Evolutionary conservation across 2,888 invertebrate species (phyloP).

Genomic region (Apeira syringaria): DNA sequence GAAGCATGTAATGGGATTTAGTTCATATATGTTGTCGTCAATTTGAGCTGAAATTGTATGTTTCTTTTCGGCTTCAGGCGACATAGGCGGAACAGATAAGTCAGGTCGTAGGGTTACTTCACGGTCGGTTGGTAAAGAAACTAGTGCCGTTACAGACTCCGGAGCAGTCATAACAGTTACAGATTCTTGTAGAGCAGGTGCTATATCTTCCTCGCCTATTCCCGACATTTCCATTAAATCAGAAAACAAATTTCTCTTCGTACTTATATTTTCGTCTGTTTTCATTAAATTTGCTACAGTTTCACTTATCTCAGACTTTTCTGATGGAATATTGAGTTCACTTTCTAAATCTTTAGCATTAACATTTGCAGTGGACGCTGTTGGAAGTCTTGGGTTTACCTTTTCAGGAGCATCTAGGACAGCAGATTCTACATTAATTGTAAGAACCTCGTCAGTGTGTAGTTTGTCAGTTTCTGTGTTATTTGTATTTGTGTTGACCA

Average conservation of each 20-base stretch:
- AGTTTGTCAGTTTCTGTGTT: not conserved
- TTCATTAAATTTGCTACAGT: not conserved
- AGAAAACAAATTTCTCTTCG: constrained; percentile 60
- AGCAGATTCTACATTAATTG: not conserved
- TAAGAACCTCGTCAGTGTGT: not conserved
- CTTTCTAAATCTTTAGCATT: not conserved
- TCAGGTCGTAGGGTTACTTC: not conserved
- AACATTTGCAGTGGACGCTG: not conserved
- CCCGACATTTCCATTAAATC: constrained; percentile 80
- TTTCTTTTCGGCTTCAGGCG: constrained; percentile 1
- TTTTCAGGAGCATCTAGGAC: not conserved
- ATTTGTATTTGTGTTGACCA: not conserved
- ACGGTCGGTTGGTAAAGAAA: not conserved
- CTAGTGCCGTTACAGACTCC: constrained; percentile 6
- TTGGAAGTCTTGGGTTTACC: not conserved
- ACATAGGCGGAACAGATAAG: not conserved
- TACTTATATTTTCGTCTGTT: constrained; percentile 1
- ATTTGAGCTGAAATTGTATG: constrained; percentile 11
- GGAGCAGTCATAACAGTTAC: not conserved
- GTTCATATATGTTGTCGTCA: constrained; percentile 21
- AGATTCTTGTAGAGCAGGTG: constrained; percentile 19
- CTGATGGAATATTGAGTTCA: not conserved
- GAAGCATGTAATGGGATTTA: constrained; percentile 52
- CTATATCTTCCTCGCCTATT: constrained; percentile 61
- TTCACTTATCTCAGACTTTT: not conserved